These are phyloP conservation scores for Redunca redunca DNA, from an alignment of 2,113 vertebrate species.

Conservation along the genomic window DNA sequence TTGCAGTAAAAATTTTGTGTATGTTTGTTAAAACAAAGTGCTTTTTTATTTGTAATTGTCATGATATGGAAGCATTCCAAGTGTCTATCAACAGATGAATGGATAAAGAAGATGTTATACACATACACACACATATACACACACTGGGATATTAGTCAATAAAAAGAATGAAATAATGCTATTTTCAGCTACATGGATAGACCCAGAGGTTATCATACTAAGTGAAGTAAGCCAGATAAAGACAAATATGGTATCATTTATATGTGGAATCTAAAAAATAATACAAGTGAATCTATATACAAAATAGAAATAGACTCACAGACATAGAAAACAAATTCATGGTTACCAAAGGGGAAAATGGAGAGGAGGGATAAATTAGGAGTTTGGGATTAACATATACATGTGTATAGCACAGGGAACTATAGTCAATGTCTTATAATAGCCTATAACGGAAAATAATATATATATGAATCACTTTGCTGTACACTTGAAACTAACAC, in stretches of 20 bases:
- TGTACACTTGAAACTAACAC: neutral
- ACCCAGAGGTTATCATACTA: neutral
- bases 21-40: neutral
- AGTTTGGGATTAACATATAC: neutral
- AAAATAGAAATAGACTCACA: neutral
- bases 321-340: neutral
- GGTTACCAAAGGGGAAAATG: neutral
- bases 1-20: neutral
- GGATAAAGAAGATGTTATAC: neutral
- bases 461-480: neutral
- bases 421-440: neutral
- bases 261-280: neutral
- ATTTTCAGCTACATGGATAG: neutral
- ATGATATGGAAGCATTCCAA: neutral
- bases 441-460: neutral
- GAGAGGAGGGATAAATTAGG: neutral
- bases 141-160: neutral
- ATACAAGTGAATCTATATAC: neutral
- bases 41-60: neutral
- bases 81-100: neutral
- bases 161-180: neutral
- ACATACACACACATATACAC: neutral
- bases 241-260: neutral
- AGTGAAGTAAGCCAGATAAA: neutral
- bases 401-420: neutral